Percentiles rank a stretch among this genome's conserved stretches.
phyloP scores from a whole-genome alignment of 1,140 invertebrate species.

The Lepidurus couesii region DNA sequence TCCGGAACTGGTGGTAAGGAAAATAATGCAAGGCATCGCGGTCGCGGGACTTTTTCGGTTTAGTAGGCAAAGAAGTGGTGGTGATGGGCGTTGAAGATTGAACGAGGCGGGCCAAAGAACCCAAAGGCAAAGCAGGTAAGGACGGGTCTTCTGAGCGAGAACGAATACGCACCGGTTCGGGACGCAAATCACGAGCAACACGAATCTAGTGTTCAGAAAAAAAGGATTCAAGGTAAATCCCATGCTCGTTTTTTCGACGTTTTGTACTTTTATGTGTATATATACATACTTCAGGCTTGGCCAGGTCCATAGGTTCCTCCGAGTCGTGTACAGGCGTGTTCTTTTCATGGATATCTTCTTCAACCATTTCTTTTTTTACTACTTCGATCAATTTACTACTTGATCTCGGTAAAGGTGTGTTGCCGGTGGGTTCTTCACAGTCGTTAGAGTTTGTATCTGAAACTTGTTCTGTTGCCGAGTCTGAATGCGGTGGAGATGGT shows the following conservation, averaged over 20 bases:
- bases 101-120: slow-evolving; percentile 13
- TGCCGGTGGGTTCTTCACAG: neutral
- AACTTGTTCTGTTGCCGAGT: neutral
- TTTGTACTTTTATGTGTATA: neutral
- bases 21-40: slow-evolving; percentile 14
- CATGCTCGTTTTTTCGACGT: neutral
- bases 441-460: neutral
- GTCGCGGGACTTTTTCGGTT: neutral
- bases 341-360: neutral
- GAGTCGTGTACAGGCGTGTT: neutral
- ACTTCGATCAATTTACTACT: neutral
- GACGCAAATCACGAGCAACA: slow-evolving; percentile 17
- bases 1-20: slow-evolving; percentile 22
- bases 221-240: neutral
- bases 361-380: slow-evolving; percentile 2
- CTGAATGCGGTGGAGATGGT: neutral
- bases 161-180: slow-evolving; percentile 3
- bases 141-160: slow-evolving; percentile 20
- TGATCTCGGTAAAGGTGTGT: neutral
- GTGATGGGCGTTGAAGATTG: slow-evolving; percentile 2
- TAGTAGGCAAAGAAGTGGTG: neutral
- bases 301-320: slow-evolving; percentile 25
- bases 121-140: slow-evolving; percentile 9
- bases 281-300: slow-evolving; percentile 17
- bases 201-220: neutral